Evolutionary conservation across 2,113 vertebrate species (phyloP).

Genomic region (Macquaria ambigua): DNA sequence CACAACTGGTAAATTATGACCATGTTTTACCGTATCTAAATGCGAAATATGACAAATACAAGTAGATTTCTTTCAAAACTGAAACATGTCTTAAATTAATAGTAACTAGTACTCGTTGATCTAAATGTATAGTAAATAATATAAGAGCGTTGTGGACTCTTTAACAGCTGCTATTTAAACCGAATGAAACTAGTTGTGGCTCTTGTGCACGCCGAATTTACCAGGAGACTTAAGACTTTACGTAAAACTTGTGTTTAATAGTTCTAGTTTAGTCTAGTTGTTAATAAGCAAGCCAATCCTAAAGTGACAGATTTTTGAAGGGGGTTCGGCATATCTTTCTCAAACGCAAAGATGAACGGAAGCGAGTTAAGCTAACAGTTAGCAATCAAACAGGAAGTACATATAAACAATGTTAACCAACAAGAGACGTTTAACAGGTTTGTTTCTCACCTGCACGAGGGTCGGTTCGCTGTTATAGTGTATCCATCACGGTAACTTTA

Average conservation of each 20-base stretch:
- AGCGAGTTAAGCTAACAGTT: constrained; percentile 4
- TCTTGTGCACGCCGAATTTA: background rate
- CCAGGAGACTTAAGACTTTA: background rate
- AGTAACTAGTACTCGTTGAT: background rate
- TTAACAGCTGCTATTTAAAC: constrained; percentile 1
- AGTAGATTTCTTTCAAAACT: background rate
- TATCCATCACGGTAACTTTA: background rate
- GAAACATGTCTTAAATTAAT: background rate
- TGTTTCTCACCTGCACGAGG: constrained; percentile 23
- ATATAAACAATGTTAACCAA: background rate
- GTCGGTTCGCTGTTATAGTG: fast-evolving
- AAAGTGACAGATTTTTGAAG: background rate
- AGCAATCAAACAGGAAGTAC: background rate
- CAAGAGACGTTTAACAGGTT: background rate
- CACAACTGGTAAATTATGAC: no score
- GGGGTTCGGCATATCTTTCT: fast-evolving
- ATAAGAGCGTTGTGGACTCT: no score
- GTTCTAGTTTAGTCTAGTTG: no score
- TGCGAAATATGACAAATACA: background rate
- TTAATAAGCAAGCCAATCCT: no score
- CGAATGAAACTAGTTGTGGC: no score
- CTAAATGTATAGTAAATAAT: background rate
- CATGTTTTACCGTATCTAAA: background rate
- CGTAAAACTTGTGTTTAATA: background rate
- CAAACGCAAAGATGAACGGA: background rate